Evolutionary conservation across 2,797 vertebrate species (phyloP).

Genomic region (Enteromius paludinosus): DNA sequence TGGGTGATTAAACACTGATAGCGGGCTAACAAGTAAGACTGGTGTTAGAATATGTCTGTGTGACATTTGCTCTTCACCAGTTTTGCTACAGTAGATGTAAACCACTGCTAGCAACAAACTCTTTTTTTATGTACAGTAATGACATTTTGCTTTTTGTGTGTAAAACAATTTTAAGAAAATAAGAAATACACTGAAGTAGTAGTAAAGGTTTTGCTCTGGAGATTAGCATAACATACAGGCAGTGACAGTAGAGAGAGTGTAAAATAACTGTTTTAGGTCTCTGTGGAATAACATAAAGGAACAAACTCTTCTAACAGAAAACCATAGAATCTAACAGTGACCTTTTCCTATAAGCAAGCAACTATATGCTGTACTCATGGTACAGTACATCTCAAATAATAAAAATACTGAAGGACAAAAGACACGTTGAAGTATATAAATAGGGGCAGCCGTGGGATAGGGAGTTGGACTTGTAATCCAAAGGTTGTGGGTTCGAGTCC

Average conservation of each 20-base stretch:
- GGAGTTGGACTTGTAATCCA: too few relatives aligned
- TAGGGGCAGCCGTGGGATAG: too few relatives aligned
- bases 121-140: neutral
- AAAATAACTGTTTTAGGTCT: neutral
- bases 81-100: neutral
- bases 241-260: neutral
- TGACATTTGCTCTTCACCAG: neutral
- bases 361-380: neutral
- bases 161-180: neutral
- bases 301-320: constrained; percentile 6
- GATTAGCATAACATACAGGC: neutral
- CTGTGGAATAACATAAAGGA: constrained; percentile 15
- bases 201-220: neutral
- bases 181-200: neutral
- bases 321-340: constrained; percentile 8
- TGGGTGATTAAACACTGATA: constrained; percentile 3
- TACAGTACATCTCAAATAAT: neutral
- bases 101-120: neutral
- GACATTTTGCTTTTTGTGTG: neutral
- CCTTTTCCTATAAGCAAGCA: neutral
- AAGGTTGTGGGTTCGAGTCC: too few relatives aligned
- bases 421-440: neutral
- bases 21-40: neutral
- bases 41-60: constrained; percentile 11
- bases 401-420: neutral